Evolutionary conservation across 2,113 vertebrate species (phyloP).

Genomic region (Catharus fuscescens): DNA sequence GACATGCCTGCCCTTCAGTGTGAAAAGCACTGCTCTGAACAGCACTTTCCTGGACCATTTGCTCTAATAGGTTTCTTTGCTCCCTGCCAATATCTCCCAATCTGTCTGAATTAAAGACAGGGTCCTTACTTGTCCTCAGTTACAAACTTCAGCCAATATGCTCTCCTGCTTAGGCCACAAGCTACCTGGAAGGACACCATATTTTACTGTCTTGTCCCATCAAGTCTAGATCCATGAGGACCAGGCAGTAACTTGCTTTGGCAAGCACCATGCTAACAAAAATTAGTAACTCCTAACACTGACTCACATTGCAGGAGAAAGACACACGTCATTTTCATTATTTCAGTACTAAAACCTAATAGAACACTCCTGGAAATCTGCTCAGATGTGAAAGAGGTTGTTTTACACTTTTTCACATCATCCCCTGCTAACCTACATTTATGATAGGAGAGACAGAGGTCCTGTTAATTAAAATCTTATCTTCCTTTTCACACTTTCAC

Average conservation of each 20-base stretch:
- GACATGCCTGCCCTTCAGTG: background rate
- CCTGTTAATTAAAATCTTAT: background rate
- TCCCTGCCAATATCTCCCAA: background rate
- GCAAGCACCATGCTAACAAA: background rate
- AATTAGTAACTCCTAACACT: background rate
- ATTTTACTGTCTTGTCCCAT: background rate
- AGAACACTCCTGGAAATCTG: background rate
- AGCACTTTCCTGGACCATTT: background rate
- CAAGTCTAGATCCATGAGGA: accelerated
- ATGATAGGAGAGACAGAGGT: background rate
- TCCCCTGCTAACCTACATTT: background rate
- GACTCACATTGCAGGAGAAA: background rate
- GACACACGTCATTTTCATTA: background rate
- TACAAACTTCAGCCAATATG: background rate
- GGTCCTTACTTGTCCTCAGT: background rate
- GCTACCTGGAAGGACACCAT: background rate
- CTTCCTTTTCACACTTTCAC: background rate
- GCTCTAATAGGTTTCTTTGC: background rate
- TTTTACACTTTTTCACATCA: background rate
- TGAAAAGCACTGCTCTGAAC: background rate
- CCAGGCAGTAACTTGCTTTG: background rate
- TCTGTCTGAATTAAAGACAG: background rate
- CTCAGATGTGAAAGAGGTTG: background rate
- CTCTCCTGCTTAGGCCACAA: background rate
- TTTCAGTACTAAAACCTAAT: background rate